These are phyloP conservation scores for Arctopsyche grandis DNA, from an alignment of 1,140 invertebrate genomes.

Conservation along the genomic window DNA sequence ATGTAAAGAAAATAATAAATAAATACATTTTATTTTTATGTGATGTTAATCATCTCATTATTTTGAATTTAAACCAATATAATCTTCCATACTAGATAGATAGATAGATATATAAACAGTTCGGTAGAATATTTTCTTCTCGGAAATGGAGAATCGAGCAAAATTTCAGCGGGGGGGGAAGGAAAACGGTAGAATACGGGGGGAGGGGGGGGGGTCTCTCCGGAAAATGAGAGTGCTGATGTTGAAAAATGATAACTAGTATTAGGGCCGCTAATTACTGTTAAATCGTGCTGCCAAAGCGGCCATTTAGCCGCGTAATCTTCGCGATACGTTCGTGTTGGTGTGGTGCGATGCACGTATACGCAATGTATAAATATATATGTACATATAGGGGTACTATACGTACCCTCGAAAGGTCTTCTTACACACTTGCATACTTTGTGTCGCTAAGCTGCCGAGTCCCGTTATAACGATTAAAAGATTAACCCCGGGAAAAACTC, in stretches of 20 bases:
- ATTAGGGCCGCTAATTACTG: conserved; percentile 28
- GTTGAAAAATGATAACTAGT: conserved; percentile 27
- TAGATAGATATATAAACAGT: too few species aligned
- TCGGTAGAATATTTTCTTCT: too few species aligned
- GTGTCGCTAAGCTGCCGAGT: conserved; percentile 17
- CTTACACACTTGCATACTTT: conserved; percentile 1
- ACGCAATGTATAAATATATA: neutral
- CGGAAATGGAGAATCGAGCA: too few species aligned
- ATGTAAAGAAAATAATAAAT: too few species aligned
- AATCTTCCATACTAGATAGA: too few species aligned
- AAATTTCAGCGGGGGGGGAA: too few species aligned
- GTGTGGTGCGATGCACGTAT: neutral
- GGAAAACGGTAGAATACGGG: too few species aligned
- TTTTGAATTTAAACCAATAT: too few species aligned
- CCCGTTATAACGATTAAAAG: conserved; percentile 26
- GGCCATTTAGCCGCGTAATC: neutral
- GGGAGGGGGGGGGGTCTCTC: too few species aligned
- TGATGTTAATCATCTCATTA: too few species aligned
- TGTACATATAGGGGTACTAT: neutral
- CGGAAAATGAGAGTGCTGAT: conserved; percentile 19
- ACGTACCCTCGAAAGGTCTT: neutral
- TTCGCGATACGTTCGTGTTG: neutral
- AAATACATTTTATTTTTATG: too few species aligned
- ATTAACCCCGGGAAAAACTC: conserved; percentile 32
- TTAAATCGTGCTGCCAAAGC: conserved; percentile 17